Conservation (phyloP, 2,797 vertebrate genomes). For the Enteromius trimaculatus region DNA sequence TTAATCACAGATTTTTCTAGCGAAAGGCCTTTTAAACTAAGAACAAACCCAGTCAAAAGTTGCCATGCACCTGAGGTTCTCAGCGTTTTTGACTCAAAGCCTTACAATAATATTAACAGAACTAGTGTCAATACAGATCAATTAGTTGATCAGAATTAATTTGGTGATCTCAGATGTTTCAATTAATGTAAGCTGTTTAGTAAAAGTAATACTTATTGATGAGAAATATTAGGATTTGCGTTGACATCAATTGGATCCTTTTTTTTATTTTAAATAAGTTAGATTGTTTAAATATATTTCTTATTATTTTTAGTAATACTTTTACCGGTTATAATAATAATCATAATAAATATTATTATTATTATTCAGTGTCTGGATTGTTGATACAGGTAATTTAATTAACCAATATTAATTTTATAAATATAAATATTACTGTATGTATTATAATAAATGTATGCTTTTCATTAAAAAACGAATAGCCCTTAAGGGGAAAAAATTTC, state of each 20-base stretch:
- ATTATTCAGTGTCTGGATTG: neutral
- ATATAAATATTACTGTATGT: no score
- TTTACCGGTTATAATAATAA: neutral
- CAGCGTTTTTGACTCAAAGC: neutral
- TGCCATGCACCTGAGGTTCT: neutral
- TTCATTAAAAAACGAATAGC: neutral
- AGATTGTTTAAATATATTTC: neutral
- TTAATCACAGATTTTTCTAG: neutral
- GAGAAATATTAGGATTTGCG: neutral
- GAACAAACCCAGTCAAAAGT: neutral
- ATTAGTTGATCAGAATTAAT: neutral
- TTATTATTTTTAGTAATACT: neutral
- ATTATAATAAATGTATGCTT: no score
- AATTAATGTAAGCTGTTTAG: neutral
- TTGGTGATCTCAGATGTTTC: neutral
- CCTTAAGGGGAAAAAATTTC: neutral
- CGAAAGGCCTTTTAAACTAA: neutral
- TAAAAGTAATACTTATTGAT: neutral
- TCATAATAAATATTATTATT: neutral
- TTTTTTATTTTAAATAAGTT: neutral
- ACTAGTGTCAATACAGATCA: neutral
- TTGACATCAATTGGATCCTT: neutral
- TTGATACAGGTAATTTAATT: neutral
- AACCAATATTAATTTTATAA: slow-evolving; percentile 5
- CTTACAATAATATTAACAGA: neutral